Evolutionary conservation across 1,140 invertebrate genomes (phyloP).

Genomic region (Episyrphus balteatus): DNA sequence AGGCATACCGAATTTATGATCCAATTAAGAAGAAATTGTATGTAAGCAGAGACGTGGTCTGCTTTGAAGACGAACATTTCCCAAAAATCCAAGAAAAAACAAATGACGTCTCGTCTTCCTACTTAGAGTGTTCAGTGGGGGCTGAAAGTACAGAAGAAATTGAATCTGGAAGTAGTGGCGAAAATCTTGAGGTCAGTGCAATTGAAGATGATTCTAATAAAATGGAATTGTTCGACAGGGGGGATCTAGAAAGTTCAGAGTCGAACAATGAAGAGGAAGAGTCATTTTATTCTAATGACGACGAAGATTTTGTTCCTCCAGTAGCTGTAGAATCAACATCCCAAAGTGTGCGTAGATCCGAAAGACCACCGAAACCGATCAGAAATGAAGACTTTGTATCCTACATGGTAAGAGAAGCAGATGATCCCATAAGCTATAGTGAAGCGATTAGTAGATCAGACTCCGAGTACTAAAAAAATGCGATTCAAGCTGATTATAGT

Average conservation of each 20-base stretch:
- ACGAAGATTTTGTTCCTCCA: background rate
- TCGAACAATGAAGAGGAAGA: too few relatives aligned
- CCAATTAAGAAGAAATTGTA: too few relatives aligned
- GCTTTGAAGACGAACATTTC: too few relatives aligned
- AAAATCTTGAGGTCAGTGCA: background rate
- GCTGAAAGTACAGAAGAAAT: background rate
- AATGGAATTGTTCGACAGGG: too few relatives aligned
- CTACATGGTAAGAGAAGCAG: background rate
- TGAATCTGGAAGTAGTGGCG: background rate
- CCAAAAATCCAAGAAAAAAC: too few relatives aligned
- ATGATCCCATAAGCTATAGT: background rate
- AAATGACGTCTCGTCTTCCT: background rate
- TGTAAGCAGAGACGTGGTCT: too few relatives aligned
- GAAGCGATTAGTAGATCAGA: background rate
- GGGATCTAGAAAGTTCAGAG: too few relatives aligned
- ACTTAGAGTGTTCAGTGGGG: background rate
- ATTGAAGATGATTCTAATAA: too few relatives aligned
- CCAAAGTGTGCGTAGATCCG: too few relatives aligned
- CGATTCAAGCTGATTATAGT: background rate
- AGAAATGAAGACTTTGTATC: background rate
- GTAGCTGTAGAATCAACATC: background rate
- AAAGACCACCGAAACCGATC: background rate
- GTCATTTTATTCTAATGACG: too few relatives aligned
- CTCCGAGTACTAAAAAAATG: background rate
- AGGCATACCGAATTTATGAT: constrained; percentile 4